Percentiles rank a stretch among this genome's conserved stretches.
Evolutionary conservation across 2,113 vertebrate species (phyloP).

Genomic region (Probosciger aterrimus): DNA sequence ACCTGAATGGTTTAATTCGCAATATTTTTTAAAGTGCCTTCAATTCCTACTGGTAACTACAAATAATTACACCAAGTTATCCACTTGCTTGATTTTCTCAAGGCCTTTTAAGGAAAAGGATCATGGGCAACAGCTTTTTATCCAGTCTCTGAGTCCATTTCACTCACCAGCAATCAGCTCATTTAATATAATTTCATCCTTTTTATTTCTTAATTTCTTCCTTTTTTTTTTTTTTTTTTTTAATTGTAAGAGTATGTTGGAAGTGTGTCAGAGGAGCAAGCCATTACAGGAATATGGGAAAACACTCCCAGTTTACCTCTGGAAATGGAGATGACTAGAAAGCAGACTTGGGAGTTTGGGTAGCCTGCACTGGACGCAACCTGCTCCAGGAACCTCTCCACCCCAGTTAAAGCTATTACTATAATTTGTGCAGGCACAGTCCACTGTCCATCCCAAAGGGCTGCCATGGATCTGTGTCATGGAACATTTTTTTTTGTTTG

Average conservation of each 20-base stretch:
- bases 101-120: neutral
- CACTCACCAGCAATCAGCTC: neutral
- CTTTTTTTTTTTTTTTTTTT: neutral
- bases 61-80: neutral
- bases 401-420: neutral
- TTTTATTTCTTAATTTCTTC: neutral
- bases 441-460: neutral
- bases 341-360: neutral
- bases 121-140: neutral
- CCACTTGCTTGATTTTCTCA: neutral
- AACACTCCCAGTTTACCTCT: neutral
- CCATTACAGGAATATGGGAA: neutral
- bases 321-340: neutral
- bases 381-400: neutral
- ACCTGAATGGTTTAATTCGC: neutral
- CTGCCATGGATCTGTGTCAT: neutral
- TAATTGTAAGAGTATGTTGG: neutral
- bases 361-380: neutral
- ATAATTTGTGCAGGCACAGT: neutral
- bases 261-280: neutral
- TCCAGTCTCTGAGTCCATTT: neutral
- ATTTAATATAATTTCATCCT: neutral
- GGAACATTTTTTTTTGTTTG: conserved; percentile 11
- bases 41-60: neutral
- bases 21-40: neutral